These are phyloP conservation scores for Agrotis clavis DNA, from an alignment of 2,888 invertebrate species.

Conservation along the genomic window DNA sequence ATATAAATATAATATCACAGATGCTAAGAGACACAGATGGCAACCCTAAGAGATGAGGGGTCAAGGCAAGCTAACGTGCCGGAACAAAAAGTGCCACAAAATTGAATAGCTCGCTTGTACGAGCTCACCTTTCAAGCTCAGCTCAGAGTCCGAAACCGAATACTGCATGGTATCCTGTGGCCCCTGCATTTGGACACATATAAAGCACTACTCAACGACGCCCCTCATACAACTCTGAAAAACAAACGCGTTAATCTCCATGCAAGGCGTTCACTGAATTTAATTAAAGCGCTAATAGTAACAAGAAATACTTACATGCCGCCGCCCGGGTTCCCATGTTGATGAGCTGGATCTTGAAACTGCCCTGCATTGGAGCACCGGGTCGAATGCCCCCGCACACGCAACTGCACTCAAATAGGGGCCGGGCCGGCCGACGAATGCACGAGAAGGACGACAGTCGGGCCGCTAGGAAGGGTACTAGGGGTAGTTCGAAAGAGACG, in stretches of 20 bases:
- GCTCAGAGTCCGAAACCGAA: constrained; percentile 81
- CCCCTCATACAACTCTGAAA: constrained; percentile 86
- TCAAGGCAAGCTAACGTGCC: constrained; percentile 73
- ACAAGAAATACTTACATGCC: constrained; percentile 93
- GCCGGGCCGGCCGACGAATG: constrained; percentile 33
- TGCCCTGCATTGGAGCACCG: constrained; percentile 92
- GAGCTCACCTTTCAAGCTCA: constrained; percentile 89
- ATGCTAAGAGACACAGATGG: constrained; percentile 65
- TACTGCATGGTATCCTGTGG: constrained; percentile 83
- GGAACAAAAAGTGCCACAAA: constrained; percentile 72
- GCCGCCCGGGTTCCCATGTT: constrained; percentile 98
- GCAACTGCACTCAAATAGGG: constrained; percentile 75
- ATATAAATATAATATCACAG: constrained; percentile 16
- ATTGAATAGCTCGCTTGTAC: constrained; percentile 75
- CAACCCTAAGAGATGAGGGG: constrained; percentile 63
- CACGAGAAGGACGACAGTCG: constrained; percentile 34
- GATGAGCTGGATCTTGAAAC: constrained; percentile 93
- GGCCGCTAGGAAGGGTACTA: constrained; percentile 50
- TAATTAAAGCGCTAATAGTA: constrained; percentile 45
- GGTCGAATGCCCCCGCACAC: constrained; percentile 58
- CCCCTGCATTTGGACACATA: constrained; percentile 87
- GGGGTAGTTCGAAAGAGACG: constrained; percentile 83
- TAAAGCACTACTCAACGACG: constrained; percentile 87
- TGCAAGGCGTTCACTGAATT: constrained; percentile 79
- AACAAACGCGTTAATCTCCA: constrained; percentile 87